Conservation (phyloP, 2,797 vertebrate genomes). For the Phrynocephalus forsythii region DNA sequence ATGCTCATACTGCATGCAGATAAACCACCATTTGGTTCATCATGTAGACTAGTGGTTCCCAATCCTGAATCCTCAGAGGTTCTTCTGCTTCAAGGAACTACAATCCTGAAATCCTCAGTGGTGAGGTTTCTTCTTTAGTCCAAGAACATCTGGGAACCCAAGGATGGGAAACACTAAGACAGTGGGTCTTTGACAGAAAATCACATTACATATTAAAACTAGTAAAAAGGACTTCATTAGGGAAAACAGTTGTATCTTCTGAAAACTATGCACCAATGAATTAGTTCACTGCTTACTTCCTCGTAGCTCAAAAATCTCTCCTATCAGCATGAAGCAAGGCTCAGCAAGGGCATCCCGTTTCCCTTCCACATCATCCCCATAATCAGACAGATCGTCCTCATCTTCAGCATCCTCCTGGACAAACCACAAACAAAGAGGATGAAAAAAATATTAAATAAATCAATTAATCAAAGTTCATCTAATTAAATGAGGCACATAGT, state of each 20-base stretch:
- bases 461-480: no score
- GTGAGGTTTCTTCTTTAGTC: no score
- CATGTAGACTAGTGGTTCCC: no score
- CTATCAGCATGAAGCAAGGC: slow-evolving; percentile 98
- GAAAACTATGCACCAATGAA: neutral
- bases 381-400: slow-evolving; percentile 95
- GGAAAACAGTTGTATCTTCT: neutral
- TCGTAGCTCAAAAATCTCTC: slow-evolving; percentile 97
- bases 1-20: neutral
- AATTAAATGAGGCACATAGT: neutral
- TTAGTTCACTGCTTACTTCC: slow-evolving; percentile 87
- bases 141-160: no score
- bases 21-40: neutral
- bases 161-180: no score
- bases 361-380: slow-evolving; percentile 90
- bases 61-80: no score
- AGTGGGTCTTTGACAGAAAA: neutral
- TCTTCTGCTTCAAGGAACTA: no score
- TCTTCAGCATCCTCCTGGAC: slow-evolving; percentile 93
- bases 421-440: neutral
- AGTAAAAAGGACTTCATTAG: rapidly evolving
- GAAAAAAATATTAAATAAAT: neutral
- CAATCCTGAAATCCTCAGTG: no score
- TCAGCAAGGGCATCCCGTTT: slow-evolving; percentile 93
- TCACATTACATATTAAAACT: neutral